Evolutionary conservation across 2,888 invertebrate genomes (phyloP).

Genomic region (Lasioglossum figueresi): DNA sequence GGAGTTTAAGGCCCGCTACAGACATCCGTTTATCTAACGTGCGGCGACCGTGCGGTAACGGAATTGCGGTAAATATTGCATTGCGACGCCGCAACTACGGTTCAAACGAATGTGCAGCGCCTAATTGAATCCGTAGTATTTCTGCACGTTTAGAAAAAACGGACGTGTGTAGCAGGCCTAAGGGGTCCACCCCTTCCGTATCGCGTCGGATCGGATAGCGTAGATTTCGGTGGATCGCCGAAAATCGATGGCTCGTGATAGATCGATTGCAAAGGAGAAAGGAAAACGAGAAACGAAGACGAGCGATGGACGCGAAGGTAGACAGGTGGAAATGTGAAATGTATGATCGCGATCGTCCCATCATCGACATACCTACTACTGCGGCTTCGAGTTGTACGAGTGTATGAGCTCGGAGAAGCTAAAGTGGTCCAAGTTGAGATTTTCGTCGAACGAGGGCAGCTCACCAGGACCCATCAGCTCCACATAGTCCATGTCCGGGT

Average conservation of each 20-base stretch:
- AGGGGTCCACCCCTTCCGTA: no score
- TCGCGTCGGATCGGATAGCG: constrained; percentile 17
- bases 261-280: neutral
- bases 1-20: no score
- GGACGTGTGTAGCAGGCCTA: no score
- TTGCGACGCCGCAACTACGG: no score
- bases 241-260: neutral
- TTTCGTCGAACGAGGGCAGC: constrained; percentile 80
- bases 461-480: constrained; percentile 80
- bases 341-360: constrained; percentile 7
- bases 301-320: constrained; percentile 19
- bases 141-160: no score
- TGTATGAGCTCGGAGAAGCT: constrained; percentile 81
- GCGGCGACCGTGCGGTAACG: no score
- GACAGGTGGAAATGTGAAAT: constrained; percentile 11
- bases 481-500: constrained; percentile 82
- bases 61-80: no score
- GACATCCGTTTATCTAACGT: no score
- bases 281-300: constrained; percentile 30
- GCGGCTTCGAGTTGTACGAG: constrained; percentile 79
- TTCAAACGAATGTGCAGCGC: no score
- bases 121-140: no score
- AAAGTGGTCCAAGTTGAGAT: constrained; percentile 82
- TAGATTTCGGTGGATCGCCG: constrained; percentile 21
- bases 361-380: constrained; percentile 77